Evolutionary conservation across 2,113 vertebrate species (phyloP).

Genomic region (Bagarius yarrelli): DNA sequence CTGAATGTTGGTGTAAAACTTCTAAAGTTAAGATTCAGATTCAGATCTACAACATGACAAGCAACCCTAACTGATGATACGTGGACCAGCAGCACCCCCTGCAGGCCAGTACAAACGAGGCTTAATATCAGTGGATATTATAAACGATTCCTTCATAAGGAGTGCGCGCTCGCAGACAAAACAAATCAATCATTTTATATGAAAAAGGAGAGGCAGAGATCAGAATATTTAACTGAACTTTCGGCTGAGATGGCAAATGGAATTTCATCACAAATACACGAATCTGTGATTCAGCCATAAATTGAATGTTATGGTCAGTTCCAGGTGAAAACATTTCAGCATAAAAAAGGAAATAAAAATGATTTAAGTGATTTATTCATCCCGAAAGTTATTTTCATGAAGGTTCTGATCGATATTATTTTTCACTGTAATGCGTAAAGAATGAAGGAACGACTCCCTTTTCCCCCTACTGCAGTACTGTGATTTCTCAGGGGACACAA

Average conservation of each 20-base stretch:
- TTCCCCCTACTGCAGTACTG: not conserved
- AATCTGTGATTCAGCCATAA: conserved; percentile 2
- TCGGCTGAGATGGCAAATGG: conserved; percentile 22
- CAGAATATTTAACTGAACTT: conserved; percentile 26
- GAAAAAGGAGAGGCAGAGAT: conserved; percentile 2
- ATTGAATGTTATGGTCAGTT: not conserved
- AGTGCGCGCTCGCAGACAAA: conserved; percentile 13
- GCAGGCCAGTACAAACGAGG: not conserved
- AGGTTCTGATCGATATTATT: not conserved
- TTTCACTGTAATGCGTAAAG: conserved; percentile 5
- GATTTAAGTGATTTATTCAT: conserved; percentile 25
- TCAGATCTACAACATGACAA: not conserved
- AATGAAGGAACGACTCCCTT: not conserved
- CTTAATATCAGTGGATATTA: not conserved
- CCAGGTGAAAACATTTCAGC: conserved; percentile 19
- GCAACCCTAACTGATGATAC: not conserved
- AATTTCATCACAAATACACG: conserved; percentile 16
- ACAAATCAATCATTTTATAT: conserved; percentile 33
- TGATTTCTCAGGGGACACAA: not conserved
- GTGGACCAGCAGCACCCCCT: conserved; percentile 38
- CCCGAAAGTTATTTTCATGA: not conserved
- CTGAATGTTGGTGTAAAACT: not conserved
- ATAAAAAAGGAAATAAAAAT: not conserved
- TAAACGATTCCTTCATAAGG: conserved; percentile 15
- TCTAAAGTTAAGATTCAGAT: not conserved